Base-by-base conservation (phyloP, 2,113 vertebrate species). In the Regulus satrapa region DNA sequence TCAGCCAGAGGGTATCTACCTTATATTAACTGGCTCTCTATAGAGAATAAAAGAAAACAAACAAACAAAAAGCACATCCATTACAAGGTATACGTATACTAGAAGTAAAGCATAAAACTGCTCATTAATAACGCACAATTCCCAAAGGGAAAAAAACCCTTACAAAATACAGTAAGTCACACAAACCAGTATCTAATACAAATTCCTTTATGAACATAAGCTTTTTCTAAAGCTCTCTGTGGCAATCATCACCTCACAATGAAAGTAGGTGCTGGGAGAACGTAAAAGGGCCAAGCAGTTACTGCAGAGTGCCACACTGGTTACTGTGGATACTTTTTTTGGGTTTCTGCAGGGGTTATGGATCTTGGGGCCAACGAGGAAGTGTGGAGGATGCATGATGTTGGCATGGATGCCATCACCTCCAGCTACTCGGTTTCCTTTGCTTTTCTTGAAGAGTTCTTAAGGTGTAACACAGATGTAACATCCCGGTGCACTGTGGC, bases 31-130 rank as follows among this genome's bases (percentile, higher is more conserved):
- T 59, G 94, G 58, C 80, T 95, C 74, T 55, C 59, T 29, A 61
- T 8, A 68, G 84, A 95, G 90, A 89, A 64, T 29, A 69, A 81
- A 97, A 71, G 32, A 72, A 89, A 91, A 59, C 18, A 63, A 45
- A 82, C 34, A 56, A 85, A 91, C 52, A 67, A 21, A 91, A 62
- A 59, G 40, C 96, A 87, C 88, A 38, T 52, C 91, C 45, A 14
- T 81, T 62, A 95, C 92, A 74, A 90, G 63, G 16, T 66, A 52
- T 77, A 95, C 54, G 14, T n/a, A 28, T 90, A 89, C 67, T 20
- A 58, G 89, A 91, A 94, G 74, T 58, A 93, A 97, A 97, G 97
- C 93, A 91, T 96, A 94, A 96, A 97, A 97, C 97, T 96, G 97
- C 97, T 97, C 88, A 29, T 91, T 83, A 86, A 81, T 93, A 93